Evolutionary conservation across 2,113 vertebrate genomes (phyloP).

Genomic region (Notothenia coriiceps): DNA sequence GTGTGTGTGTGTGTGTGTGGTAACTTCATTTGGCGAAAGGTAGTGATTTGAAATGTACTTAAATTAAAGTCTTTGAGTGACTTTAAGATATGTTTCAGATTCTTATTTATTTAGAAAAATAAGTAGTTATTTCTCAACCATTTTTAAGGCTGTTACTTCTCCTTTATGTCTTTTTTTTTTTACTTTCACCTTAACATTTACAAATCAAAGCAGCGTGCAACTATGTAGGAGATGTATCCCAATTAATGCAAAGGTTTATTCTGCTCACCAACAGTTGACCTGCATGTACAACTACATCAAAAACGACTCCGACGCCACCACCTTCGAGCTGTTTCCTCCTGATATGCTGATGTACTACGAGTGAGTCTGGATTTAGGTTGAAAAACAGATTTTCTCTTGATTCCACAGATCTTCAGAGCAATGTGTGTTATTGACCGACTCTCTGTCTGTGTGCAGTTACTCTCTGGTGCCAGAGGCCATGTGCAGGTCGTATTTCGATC

Average conservation of each 20-base stretch:
- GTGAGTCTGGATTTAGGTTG: conserved; percentile 57
- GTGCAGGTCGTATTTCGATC: conserved; percentile 78
- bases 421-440: not conserved
- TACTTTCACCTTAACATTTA: not conserved
- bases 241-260: not conserved
- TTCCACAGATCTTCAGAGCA: no score
- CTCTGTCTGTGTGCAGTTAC: conserved; percentile 64
- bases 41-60: no score
- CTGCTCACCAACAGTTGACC: conserved; percentile 73
- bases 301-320: not conserved
- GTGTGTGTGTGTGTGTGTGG: not conserved
- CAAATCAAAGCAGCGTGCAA: not conserved
- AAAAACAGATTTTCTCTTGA: not conserved
- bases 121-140: no score
- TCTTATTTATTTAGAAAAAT: no score
- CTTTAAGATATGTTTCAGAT: no score
- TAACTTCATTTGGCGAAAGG: no score
- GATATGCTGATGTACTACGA: conserved; percentile 83
- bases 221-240: not conserved
- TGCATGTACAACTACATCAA: conserved; percentile 84
- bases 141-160: no score
- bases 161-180: not conserved
- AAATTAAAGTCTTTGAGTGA: no score
- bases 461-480: conserved; percentile 55
- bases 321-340: conserved; percentile 70